These are phyloP conservation scores for Rotaria sp. DNA, from an alignment of 2,888 invertebrate genomes.

Conservation along the genomic window DNA sequence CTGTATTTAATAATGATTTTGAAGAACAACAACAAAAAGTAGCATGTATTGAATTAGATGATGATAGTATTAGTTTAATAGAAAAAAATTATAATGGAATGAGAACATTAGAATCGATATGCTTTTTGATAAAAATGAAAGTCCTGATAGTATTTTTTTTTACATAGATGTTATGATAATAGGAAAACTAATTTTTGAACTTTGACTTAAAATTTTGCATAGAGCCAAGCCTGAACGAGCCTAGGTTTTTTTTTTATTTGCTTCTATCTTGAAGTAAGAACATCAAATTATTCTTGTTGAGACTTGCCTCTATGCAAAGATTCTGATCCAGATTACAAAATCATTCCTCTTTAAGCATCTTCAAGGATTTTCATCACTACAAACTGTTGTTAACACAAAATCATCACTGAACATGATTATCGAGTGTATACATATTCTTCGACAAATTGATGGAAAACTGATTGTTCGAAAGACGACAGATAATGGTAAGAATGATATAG, in stretches of 20 bases:
- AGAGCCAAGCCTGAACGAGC: no score
- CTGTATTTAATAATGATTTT: background rate
- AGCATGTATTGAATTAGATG: background rate
- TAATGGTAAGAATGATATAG: background rate
- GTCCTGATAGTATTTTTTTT: no score
- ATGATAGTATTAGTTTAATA: conserved; percentile 8
- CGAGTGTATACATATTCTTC: background rate
- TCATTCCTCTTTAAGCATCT: background rate
- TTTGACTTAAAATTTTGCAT: no score
- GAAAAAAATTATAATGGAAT: background rate
- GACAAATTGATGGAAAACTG: background rate
- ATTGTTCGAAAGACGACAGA: background rate
- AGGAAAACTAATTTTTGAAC: no score
- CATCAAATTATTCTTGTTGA: no score
- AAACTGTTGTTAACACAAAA: background rate
- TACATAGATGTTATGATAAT: no score
- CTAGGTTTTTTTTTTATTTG: no score
- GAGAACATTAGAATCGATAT: background rate
- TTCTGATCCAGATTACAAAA: no score
- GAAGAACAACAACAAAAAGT: conserved; percentile 11
- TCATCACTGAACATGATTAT: background rate
- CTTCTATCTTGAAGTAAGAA: no score
- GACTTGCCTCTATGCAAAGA: no score
- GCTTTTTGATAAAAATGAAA: background rate
- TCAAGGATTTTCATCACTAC: background rate